Conservation (phyloP, 2,113 vertebrate genomes). For the Cyanistes caeruleus region DNA sequence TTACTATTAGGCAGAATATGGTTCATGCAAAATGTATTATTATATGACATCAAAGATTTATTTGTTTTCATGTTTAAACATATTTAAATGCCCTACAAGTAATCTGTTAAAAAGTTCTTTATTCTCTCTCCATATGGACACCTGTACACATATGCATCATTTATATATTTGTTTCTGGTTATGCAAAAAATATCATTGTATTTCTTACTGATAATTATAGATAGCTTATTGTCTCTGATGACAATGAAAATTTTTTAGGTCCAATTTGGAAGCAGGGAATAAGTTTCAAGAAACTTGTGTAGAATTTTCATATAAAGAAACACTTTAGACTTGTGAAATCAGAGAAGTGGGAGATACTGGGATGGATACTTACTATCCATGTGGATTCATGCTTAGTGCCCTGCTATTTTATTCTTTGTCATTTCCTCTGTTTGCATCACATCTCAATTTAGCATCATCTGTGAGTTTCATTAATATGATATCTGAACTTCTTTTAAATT, state of each 20-base stretch:
- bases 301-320: not conserved
- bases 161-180: not conserved
- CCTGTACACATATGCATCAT: not conserved
- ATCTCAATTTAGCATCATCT: slow-evolving; percentile 24
- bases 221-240: not conserved
- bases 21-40: not conserved
- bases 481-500: slow-evolving; percentile 32
- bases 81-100: not conserved
- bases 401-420: not conserved
- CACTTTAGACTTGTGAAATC: not conserved
- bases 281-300: not conserved
- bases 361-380: not conserved
- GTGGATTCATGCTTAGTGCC: not conserved
- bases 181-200: not conserved
- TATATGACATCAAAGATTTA: not conserved
- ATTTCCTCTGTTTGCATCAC: not conserved
- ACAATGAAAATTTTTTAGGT: not conserved
- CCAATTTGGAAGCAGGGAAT: not conserved
- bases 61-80: not conserved
- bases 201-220: not conserved
- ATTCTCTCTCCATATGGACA: not conserved
- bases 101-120: not conserved
- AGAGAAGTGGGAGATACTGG: not conserved
- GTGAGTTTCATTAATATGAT: slow-evolving; percentile 29
- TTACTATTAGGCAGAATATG: not conserved